phyloP scores from a whole-genome alignment of 2,888 invertebrate species.

The Antheraea assamensis region DNA sequence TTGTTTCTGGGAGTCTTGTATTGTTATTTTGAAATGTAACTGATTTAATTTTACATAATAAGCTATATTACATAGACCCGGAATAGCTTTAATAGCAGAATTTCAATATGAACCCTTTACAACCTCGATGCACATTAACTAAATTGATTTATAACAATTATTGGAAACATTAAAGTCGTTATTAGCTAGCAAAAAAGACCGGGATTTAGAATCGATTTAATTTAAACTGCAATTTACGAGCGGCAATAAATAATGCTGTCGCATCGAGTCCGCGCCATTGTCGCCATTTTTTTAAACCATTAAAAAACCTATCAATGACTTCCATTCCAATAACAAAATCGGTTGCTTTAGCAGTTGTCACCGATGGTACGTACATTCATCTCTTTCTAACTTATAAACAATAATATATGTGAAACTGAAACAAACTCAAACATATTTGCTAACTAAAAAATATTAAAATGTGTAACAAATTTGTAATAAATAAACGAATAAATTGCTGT shows the following conservation, averaged over 20 bases:
- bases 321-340: constrained; percentile 68
- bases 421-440: constrained; percentile 50
- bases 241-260: constrained; percentile 72
- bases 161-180: constrained; percentile 61
- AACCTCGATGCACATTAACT: constrained; percentile 36
- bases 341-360: constrained; percentile 56
- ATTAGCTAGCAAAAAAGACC: constrained; percentile 60
- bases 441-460: constrained; percentile 62
- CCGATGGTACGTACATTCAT: constrained; percentile 43
- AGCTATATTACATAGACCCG: neutral
- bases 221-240: constrained; percentile 77
- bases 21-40: neutral
- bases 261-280: constrained; percentile 69
- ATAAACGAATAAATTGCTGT: constrained; percentile 79
- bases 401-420: constrained; percentile 44
- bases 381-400: constrained; percentile 53
- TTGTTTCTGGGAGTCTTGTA: constrained; percentile 35
- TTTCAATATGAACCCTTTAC: constrained; percentile 7
- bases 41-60: constrained; percentile 4
- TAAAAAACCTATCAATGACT: constrained; percentile 78
- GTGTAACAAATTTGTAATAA: constrained; percentile 79
- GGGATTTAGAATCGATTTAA: constrained; percentile 73
- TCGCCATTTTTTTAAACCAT: constrained; percentile 78
- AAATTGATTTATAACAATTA: constrained; percentile 72
- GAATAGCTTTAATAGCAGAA: constrained; percentile 18